Base-by-base conservation (phyloP, 1,140 invertebrate genomes). In the Phortica variegata region DNA sequence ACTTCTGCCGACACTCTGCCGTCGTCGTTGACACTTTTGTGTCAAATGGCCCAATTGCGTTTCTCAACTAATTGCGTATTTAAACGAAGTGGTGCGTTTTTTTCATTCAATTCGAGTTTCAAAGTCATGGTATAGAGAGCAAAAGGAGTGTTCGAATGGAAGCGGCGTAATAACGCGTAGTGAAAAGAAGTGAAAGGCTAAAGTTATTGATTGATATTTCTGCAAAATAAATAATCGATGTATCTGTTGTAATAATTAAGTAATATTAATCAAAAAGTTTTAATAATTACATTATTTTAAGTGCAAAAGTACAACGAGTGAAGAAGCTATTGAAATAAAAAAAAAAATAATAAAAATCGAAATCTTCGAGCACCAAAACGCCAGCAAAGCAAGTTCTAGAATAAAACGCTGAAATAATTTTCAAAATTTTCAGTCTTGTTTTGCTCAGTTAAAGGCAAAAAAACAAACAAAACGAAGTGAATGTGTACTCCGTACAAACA, bases 231-330 rank as follows among this genome's bases (percentile, higher is more conserved):
- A 68, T 52, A 68, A 34, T 8, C 6, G 5, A 34, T 34, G 65
- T 65, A 66, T 60, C 63, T 68, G 57, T 68, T 69, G 68, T 68
- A 54, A 60, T 66, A 68, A 69, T 68, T 68, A 60, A 68, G 63
- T 68, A 63, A 68, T 68, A 68, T 53, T 63, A 65, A 58, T 60
- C 56, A 63, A 60, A 68, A 68, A 68, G 63, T 54, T 58, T 63
- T 68, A 60, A 68, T 68, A 68, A 38, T 57, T 63, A 63, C 60
- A 68, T 62, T 62, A 63, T 63, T 60, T 63, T 68, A 68, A 68
- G 57, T 63, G 63, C 60, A 58, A 65, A 54, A 73, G 61, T 73
- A 72, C 69, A 72, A 72, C 69, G 69, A 73, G 68, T 68, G 52
- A 65, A 58, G 57, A 65, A 58, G 57, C 57, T 56, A 43, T 26